A percentile compares a stretch with the other conserved stretches of the same genome.
Conservation (phyloP, 2,797 vertebrate genomes). For the Gymnodraco acuticeps region DNA sequence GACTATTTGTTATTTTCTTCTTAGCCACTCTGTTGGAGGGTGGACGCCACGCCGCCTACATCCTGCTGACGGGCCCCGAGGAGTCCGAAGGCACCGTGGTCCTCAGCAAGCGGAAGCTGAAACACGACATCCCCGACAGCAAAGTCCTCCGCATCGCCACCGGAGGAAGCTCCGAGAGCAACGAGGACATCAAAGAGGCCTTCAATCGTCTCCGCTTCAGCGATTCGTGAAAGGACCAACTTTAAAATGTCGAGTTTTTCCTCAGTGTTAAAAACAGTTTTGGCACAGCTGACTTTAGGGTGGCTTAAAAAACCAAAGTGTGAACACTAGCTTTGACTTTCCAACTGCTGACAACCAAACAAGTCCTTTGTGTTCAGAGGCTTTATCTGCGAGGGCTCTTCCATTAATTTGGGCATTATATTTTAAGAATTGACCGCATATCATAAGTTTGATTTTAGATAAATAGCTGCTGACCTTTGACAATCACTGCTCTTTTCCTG, state of each 20-base stretch:
- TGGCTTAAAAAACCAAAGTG: constrained; percentile 40
- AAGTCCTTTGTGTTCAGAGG: constrained; percentile 13
- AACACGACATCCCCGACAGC: constrained; percentile 83
- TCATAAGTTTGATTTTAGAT: constrained; percentile 11
- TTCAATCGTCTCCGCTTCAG: constrained; percentile 91
- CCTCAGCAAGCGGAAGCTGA: constrained; percentile 91
- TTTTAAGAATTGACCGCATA: constrained; percentile 6
- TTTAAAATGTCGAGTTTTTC: background rate
- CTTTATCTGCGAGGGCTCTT: constrained; percentile 31
- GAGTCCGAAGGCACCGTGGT: constrained; percentile 74
- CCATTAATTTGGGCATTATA: background rate
- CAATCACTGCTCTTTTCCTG: constrained; percentile 51
- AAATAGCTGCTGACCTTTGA: constrained; percentile 37
- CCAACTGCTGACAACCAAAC: constrained; percentile 57
- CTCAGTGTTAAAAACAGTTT: constrained; percentile 2
- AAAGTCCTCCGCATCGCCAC: constrained; percentile 77
- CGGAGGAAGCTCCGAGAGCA: constrained; percentile 49
- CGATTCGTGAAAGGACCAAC: constrained; percentile 64
- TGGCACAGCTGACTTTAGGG: background rate
- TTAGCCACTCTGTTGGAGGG: constrained; percentile 89
- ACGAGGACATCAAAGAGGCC: constrained; percentile 83
- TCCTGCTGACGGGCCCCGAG: constrained; percentile 86
- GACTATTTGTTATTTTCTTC: constrained; percentile 30
- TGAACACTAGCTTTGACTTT: constrained; percentile 25
- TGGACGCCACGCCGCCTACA: constrained; percentile 91